Conservation (phyloP, 2,888 invertebrate genomes). For the Chaetoderma sp. region DNA sequence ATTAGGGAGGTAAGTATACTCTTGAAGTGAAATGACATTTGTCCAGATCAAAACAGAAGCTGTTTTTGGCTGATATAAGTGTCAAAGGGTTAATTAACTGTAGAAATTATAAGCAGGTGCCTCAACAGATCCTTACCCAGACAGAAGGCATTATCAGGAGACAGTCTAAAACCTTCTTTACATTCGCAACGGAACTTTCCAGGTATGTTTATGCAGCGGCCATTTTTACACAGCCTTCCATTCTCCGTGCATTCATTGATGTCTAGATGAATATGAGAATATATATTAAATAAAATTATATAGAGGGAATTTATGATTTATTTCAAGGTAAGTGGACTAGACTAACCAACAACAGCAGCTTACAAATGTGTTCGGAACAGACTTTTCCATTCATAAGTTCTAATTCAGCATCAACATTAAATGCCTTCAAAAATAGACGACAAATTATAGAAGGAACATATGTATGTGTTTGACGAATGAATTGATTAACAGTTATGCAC, state of each 20-base stretch:
- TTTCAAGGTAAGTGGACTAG: no score
- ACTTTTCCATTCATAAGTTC: background rate
- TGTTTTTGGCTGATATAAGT: no score
- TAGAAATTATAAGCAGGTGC: no score
- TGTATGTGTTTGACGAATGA: no score
- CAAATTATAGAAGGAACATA: no score
- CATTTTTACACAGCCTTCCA: slow-evolving; percentile 65
- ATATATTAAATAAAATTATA: no score
- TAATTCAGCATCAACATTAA: no score
- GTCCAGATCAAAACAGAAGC: no score
- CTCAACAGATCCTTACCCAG: slow-evolving; percentile 73
- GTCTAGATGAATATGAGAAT: slow-evolving; percentile 55
- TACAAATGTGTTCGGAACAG: background rate
- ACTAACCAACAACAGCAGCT: background rate
- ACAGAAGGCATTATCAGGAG: slow-evolving; percentile 86
- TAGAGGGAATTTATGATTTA: no score
- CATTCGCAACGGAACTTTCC: slow-evolving; percentile 78
- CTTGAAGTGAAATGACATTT: no score
- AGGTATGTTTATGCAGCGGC: slow-evolving; percentile 65
- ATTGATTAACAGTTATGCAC: background rate
- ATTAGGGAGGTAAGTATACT: no score
- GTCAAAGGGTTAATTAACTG: no score
- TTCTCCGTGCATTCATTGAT: slow-evolving; percentile 69
- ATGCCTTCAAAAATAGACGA: background rate
- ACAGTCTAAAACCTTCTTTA: slow-evolving; percentile 82